Conservation (phyloP, 1,140 invertebrate genomes). For the Elysia chlorotica region DNA sequence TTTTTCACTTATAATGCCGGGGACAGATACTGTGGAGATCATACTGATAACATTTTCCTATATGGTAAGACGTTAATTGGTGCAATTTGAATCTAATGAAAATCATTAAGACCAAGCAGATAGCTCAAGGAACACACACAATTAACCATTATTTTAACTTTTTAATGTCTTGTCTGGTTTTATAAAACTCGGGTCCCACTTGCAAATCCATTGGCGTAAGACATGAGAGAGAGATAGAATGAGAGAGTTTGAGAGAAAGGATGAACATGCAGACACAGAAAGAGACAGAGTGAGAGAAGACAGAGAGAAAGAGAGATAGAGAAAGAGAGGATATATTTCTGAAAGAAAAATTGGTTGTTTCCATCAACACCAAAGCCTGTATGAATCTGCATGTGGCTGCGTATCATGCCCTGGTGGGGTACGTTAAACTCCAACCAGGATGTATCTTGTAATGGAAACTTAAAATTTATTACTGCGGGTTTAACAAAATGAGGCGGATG, state of each 20-base stretch:
- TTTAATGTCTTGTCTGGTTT: too few species aligned
- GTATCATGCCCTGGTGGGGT: too few species aligned
- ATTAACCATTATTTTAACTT: neutral
- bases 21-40: too few species aligned
- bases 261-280: neutral
- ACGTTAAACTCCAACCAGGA: neutral
- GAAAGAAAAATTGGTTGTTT: too few species aligned
- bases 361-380: too few species aligned
- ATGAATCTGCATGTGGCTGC: too few species aligned
- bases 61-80: neutral
- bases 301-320: neutral
- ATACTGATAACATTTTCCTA: neutral
- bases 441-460: neutral
- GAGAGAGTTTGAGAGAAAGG: neutral
- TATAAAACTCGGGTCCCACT: too few species aligned
- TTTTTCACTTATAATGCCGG: too few species aligned
- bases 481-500: neutral
- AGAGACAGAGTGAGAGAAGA: neutral
- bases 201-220: neutral
- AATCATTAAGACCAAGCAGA: neutral
- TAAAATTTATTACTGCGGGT: neutral
- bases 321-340: neutral
- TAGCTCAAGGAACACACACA: neutral
- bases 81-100: neutral
- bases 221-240: neutral